phyloP scores from a whole-genome alignment of 2,888 invertebrate species.

The Drosophila seclusa region DNA sequence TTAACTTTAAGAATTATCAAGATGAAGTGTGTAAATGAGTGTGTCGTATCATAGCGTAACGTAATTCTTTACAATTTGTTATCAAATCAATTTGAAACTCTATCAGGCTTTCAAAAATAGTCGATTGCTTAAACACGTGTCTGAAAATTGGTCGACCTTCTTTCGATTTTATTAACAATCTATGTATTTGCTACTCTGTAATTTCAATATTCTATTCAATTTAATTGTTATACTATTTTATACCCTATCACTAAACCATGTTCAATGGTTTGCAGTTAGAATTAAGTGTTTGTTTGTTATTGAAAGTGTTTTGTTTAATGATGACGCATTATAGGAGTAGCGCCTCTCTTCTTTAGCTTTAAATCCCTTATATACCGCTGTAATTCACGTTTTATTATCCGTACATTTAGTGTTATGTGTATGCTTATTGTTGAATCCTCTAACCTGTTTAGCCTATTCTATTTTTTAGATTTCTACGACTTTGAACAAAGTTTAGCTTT shows the following conservation, averaged over 20 bases:
- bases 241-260: constrained; percentile 40
- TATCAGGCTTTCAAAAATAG: constrained; percentile 9
- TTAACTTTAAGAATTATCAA: constrained; percentile 48
- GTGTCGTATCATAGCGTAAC: constrained; percentile 34
- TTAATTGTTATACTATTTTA: constrained; percentile 55
- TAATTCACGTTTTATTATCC: constrained; percentile 33
- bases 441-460: constrained; percentile 26
- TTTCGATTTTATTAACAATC: constrained; percentile 62
- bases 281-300: constrained; percentile 78
- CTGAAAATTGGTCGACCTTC: constrained; percentile 20
- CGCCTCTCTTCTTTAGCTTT: constrained; percentile 41
- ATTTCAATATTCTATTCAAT: constrained; percentile 27
- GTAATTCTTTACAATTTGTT: constrained; percentile 38
- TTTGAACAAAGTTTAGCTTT: constrained; percentile 55
- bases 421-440: constrained; percentile 16
- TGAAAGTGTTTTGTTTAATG: constrained; percentile 63
- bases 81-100: constrained; percentile 42
- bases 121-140: constrained; percentile 14
- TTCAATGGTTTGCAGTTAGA: constrained; percentile 52
- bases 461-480: constrained; percentile 34
- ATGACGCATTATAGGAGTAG: constrained; percentile 24
- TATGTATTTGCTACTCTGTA: constrained; percentile 27
- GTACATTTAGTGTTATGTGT: constrained; percentile 46
- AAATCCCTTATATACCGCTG: constrained; percentile 19
- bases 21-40: constrained; percentile 41